Conservation (phyloP, 2,113 vertebrate genomes). For the Glaucidium brasilianum region DNA sequence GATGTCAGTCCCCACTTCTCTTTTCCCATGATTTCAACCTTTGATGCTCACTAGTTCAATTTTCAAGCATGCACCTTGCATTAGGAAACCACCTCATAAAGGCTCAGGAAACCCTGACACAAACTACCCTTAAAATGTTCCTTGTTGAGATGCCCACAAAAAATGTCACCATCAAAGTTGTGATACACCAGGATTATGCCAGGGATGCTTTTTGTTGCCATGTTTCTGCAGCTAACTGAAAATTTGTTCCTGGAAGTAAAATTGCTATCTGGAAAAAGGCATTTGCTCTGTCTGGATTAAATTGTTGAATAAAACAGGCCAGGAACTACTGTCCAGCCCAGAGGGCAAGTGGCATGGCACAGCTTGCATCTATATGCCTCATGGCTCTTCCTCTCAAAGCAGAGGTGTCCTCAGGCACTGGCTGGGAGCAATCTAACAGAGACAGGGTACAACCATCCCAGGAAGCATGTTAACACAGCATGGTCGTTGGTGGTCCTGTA, state of each 20-base stretch:
- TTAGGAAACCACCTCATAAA: neutral
- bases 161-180: neutral
- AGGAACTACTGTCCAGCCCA: neutral
- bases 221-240: neutral
- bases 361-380: rapidly evolving
- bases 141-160: neutral
- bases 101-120: neutral
- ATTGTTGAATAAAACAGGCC: neutral
- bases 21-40: neutral
- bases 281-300: neutral
- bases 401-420: neutral
- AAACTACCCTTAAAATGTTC: neutral
- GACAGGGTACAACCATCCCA: neutral
- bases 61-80: neutral
- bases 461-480: neutral
- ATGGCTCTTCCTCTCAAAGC: neutral
- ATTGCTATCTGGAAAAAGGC: neutral
- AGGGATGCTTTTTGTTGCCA: neutral
- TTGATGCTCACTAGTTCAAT: neutral
- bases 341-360: neutral
- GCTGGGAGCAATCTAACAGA: neutral
- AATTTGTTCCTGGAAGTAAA: neutral
- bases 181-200: neutral
- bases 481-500: neutral
- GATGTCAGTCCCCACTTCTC: neutral